Evolutionary conservation across 1,140 invertebrate genomes (phyloP).

Genomic region (Drosophila nannoptera): DNA sequence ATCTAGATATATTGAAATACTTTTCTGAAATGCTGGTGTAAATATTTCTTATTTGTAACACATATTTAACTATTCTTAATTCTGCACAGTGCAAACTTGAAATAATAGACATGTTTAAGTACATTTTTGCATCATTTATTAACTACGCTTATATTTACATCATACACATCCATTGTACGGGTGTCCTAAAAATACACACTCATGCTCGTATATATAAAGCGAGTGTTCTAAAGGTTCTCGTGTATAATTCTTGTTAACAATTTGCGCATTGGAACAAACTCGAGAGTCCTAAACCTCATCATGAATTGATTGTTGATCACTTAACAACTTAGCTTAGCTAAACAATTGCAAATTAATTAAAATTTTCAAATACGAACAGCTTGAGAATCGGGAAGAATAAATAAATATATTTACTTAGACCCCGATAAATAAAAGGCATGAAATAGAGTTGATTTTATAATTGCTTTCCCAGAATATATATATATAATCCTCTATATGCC

Average conservation of each 20-base stretch:
- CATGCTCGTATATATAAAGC: slow-evolving; percentile 29
- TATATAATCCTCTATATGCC: no score
- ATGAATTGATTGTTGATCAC: no score
- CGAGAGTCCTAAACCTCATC: not conserved
- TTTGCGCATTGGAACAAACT: slow-evolving; percentile 37
- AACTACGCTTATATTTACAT: slow-evolving; percentile 3
- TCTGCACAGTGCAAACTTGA: slow-evolving; percentile 30
- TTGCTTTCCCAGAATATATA: no score
- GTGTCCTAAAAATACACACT: slow-evolving; percentile 27
- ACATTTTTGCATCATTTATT: slow-evolving; percentile 12
- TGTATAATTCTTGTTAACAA: slow-evolving; percentile 40
- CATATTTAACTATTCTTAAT: slow-evolving; percentile 50
- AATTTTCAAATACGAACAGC: no score
- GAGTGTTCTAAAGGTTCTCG: slow-evolving; percentile 21
- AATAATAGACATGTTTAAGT: slow-evolving; percentile 35
- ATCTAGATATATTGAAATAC: slow-evolving; percentile 37
- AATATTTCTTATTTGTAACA: slow-evolving; percentile 13
- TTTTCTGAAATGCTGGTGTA: slow-evolving; percentile 56
- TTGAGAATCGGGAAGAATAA: no score
- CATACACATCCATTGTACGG: no score
- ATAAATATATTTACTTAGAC: no score
- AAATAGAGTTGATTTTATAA: no score
- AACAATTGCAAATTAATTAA: no score
- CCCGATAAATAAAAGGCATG: no score
- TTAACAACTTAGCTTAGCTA: no score